A percentile compares a stretch with the other conserved stretches of the same genome.
phyloP scores from a whole-genome alignment of 2,888 invertebrate genomes.

The Lepidocyrtoides sp. region DNA sequence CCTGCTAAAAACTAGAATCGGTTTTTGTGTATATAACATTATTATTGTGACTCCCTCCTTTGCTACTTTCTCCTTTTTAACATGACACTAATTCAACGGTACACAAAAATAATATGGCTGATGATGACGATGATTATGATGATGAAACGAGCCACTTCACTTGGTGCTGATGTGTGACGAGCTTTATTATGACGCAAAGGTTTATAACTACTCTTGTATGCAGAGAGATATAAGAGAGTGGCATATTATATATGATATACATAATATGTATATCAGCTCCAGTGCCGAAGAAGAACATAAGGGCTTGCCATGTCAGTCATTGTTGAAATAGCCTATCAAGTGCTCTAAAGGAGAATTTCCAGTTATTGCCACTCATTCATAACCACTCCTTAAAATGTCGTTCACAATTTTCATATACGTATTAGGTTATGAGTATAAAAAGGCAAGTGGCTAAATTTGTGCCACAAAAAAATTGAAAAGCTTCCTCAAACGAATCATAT shows the following conservation, averaged over 20 bases:
- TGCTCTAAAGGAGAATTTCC: constrained; percentile 66
- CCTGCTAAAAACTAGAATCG: constrained; percentile 18
- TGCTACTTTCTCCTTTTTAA: constrained; percentile 60
- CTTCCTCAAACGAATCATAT: not conserved
- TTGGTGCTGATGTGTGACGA: constrained; percentile 62
- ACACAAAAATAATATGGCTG: constrained; percentile 74
- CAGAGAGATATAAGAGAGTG: not conserved
- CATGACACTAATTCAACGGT: constrained; percentile 77
- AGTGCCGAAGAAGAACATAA: constrained; percentile 48
- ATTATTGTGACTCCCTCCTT: constrained; percentile 65
- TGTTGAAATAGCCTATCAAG: constrained; percentile 74
- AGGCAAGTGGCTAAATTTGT: constrained; percentile 30
- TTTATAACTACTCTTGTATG: not conserved
- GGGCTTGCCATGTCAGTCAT: constrained; percentile 74
- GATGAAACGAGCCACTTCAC: constrained; percentile 66
- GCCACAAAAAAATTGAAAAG: not conserved
- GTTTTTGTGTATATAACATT: constrained; percentile 46
- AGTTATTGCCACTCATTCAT: constrained; percentile 73
- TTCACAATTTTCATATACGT: constrained; percentile 54
- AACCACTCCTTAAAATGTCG: constrained; percentile 67
- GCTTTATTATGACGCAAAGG: constrained; percentile 38
- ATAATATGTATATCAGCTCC: constrained; percentile 35
- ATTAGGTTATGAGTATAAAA: constrained; percentile 29
- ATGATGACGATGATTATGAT: constrained; percentile 64
- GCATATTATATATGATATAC: too few species aligned